Evolutionary conservation across 2,113 vertebrate species (phyloP), one percentile per base, ranked within the genome.

Genomic region (Haplochromis burtoni): DNA sequence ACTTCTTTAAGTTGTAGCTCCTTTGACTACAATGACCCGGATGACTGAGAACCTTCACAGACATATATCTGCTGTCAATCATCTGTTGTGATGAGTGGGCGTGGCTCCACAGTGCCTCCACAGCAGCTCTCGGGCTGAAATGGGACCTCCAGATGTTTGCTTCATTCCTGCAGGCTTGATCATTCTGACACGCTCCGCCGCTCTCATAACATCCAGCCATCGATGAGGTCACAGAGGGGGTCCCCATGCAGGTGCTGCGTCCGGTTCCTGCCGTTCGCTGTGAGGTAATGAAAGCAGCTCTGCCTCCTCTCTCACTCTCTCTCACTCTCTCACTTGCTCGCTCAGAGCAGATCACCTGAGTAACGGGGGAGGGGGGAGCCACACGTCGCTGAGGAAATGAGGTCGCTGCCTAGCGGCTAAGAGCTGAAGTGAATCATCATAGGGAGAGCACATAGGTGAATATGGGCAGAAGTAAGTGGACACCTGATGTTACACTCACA

Each of bases 331-430:
- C 86, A 59, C 86, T 68, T 81, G 35, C 87, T 71, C 79, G 35
- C 87, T 78, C 87, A 87, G 88, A 93, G 88, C 90, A 94, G 94
- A 96, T 97, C 96, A 97, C 97, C 97, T 98, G 97, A 96, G 93
- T 40, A 91, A 88, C 76, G 68, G 63, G 38, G 84, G 66, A 63
- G 55, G 81, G 26, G 90, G 91, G 66, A 94, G 86, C 93, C 94
- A 95, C 57, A 29, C 42, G 26, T 93, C 89, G 92, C 90, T 86
- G 91, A 66, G 96, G 94, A 95, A 96, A 96, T 93, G 92, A 97
- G 88, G 95, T 94, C 92, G 90, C 95, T 96, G 90, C 93, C 96
- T 71, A 83, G 90, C 88, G 81, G 91, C 92, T 94, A 92, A 79
- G 63, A 63, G 82, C 93, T 87, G 86, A 96, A 95, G 89, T 92